Evolutionary conservation across 92 coral and sea anemone species (phyloP).

Genomic region (Paramuricea clavata): DNA sequence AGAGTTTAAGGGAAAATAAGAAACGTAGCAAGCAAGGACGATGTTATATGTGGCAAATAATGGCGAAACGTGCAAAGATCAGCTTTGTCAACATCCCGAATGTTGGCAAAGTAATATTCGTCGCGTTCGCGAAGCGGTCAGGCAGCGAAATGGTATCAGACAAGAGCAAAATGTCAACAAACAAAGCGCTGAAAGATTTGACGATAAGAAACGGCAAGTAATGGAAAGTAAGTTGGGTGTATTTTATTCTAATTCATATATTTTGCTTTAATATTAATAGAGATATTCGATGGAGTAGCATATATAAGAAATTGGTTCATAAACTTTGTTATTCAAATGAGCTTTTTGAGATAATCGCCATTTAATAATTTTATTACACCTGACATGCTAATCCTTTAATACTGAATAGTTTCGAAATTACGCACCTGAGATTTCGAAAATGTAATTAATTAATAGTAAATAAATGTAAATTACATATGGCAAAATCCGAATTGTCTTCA

Average conservation of each 20-base stretch:
- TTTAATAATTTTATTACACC: too few relatives aligned
- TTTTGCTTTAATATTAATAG: too few relatives aligned
- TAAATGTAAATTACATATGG: too few relatives aligned
- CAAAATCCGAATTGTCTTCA: too few relatives aligned
- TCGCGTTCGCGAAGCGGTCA: conserved; percentile 88
- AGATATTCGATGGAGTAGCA: too few relatives aligned
- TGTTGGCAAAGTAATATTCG: conserved; percentile 92
- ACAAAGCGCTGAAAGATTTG: neutral
- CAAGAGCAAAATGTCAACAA: neutral
- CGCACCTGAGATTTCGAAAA: too few relatives aligned
- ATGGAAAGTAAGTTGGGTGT: neutral
- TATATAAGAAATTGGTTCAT: too few relatives aligned
- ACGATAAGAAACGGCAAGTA: neutral
- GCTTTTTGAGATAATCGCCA: too few relatives aligned
- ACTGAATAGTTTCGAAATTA: too few relatives aligned
- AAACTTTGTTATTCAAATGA: too few relatives aligned
- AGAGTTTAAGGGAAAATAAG: neutral
- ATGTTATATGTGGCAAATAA: conserved; percentile 42
- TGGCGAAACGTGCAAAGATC: conserved; percentile 71
- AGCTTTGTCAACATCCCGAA: conserved; percentile 95
- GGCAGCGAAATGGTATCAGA: conserved; percentile 79
- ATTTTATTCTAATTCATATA: neutral
- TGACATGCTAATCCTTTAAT: too few relatives aligned
- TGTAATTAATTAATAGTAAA: too few relatives aligned
- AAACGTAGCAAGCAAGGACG: neutral